These are phyloP conservation scores for Echeneis naucrates DNA, from an alignment of 2,797 vertebrate genomes.

Conservation along the genomic window DNA sequence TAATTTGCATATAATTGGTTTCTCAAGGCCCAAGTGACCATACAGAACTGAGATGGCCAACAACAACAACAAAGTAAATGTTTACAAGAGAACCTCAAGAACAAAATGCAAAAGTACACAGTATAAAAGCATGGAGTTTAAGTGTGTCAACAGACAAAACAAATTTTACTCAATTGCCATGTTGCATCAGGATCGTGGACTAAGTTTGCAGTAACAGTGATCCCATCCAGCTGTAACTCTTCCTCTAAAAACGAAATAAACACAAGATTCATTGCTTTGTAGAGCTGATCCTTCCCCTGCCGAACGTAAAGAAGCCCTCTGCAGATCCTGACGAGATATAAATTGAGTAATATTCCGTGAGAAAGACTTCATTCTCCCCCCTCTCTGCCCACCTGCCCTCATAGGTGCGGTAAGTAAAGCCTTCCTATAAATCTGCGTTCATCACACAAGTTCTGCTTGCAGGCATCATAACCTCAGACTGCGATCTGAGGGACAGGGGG, in stretches of 20 bases:
- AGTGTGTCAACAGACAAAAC: background rate
- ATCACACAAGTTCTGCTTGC: slow-evolving; percentile 77
- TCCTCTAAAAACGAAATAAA: slow-evolving; percentile 55
- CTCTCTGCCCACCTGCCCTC: slow-evolving; percentile 46
- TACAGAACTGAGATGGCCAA: rapidly evolving
- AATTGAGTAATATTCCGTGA: slow-evolving; percentile 62
- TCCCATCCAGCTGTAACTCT: background rate
- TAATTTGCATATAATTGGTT: background rate
- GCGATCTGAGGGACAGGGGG: slow-evolving; percentile 63
- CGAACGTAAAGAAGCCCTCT: slow-evolving; percentile 63
- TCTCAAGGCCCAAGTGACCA: background rate
- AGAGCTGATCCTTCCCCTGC: slow-evolving; percentile 64
- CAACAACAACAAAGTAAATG: background rate
- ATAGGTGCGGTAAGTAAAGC: slow-evolving; percentile 75
- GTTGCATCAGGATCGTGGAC: background rate
- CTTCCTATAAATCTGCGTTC: slow-evolving; percentile 75
- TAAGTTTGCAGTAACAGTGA: background rate
- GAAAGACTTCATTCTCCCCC: slow-evolving; percentile 52
- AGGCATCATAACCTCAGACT: slow-evolving; percentile 63
- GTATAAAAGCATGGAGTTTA: background rate
- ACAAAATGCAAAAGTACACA: background rate
- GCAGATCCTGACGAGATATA: slow-evolving; percentile 55
- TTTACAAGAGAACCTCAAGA: background rate
- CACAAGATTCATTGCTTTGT: slow-evolving; percentile 54
- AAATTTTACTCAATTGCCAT: background rate